These are phyloP conservation scores for Caenorhabditis latens DNA, from an alignment of 1,140 invertebrate genomes.

Conservation along the genomic window DNA sequence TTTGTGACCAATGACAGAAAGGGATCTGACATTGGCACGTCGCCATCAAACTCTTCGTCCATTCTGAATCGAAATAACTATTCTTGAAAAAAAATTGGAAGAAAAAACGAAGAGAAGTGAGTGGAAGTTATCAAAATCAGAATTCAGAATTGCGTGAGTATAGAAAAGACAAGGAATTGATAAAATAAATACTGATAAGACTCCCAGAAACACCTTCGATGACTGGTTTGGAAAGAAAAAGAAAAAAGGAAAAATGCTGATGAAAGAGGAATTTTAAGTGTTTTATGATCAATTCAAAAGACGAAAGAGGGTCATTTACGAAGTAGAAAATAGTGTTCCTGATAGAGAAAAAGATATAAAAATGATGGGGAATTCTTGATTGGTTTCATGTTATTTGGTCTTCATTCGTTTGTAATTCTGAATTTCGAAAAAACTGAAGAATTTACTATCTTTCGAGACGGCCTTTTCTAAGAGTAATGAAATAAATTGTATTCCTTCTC, in stretches of 20 bases:
- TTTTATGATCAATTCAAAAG: conserved; percentile 8
- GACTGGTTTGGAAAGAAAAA: neutral
- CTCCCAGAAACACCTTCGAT: neutral
- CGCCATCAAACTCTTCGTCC: conserved; percentile 46
- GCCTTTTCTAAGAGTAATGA: no score
- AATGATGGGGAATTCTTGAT: no score
- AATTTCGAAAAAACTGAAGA: no score
- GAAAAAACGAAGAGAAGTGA: neutral
- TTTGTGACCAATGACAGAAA: conserved; percentile 66
- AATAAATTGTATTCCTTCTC: no score
- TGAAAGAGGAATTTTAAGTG: neutral
- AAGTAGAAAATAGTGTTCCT: neutral
- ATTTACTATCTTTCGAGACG: no score
- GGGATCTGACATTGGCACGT: conserved; percentile 61
- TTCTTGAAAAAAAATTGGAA: neutral
- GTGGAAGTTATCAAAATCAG: neutral
- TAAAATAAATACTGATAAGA: conserved; percentile 4
- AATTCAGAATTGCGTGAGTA: neutral
- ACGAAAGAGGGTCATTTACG: neutral
- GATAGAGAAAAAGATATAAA: neutral
- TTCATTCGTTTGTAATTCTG: no score
- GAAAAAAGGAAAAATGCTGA: conserved; percentile 18
- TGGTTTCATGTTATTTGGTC: no score
- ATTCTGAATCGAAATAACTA: conserved; percentile 1
- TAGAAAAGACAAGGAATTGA: neutral